phyloP scores from a whole-genome alignment of 2,113 vertebrate species.

The Notothenia coriiceps region DNA sequence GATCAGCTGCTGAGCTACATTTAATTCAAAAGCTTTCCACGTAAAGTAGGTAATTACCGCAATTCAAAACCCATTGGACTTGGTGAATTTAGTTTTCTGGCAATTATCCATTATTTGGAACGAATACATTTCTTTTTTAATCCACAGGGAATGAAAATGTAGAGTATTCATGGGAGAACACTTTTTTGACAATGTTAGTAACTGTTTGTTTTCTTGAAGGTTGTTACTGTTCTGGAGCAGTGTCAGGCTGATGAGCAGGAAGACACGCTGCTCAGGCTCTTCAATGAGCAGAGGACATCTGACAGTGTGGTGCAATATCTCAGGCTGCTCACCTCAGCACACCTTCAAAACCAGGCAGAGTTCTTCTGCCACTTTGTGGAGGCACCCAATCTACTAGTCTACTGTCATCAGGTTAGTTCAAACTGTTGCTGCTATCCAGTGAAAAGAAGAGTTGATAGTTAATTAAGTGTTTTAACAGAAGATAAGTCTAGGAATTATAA shows the following conservation, averaged over 20 bases:
- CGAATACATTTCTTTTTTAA: neutral
- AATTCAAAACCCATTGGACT: neutral
- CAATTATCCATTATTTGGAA: neutral
- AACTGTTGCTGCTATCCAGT: constrained; percentile 52
- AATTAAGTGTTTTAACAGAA: neutral
- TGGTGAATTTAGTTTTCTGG: neutral
- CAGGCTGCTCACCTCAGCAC: constrained; percentile 87
- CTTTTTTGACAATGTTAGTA: too few species aligned
- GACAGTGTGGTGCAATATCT: constrained; percentile 87
- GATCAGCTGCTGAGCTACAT: neutral
- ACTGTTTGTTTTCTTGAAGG: constrained; percentile 65
- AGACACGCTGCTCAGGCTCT: constrained; percentile 78
- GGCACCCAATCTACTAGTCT: constrained; percentile 83
- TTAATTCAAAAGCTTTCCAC: neutral
- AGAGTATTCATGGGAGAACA: neutral
- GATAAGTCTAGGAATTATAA: neutral
- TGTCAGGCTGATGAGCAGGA: constrained; percentile 79
- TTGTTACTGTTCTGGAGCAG: constrained; percentile 83
- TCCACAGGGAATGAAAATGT: neutral
- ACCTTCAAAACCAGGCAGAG: constrained; percentile 85
- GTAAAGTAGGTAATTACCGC: neutral
- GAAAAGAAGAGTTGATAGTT: neutral
- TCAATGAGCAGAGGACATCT: constrained; percentile 84
- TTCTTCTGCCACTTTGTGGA: constrained; percentile 89
- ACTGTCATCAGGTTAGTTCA: constrained; percentile 85